Evolutionary conservation across 2,113 vertebrate species (phyloP), one percentile per base, ranked within the genome.

Genomic region (human (Homo sapiens)): DNA sequence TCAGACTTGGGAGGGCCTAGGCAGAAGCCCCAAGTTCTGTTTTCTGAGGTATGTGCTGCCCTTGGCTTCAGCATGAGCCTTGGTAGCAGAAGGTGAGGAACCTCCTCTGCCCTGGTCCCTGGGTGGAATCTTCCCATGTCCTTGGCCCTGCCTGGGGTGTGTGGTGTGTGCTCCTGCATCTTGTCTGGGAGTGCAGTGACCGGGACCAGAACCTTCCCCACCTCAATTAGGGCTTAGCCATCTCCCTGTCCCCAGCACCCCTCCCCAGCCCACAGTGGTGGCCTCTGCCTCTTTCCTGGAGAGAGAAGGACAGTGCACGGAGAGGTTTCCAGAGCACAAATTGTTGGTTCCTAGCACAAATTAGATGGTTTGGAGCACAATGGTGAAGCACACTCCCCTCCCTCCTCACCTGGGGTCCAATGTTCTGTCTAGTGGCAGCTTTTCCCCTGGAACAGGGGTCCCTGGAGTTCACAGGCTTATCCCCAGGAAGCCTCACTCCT

Each of bases 351-450:
- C 35, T 55, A 94, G 98, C 97, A 97, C 96, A 97, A 57, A 64
- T 68, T 8, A 43, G 83, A 82, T 57, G 57, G 25, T 94, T 82
- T 38, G 90, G 87, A 97, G 97, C 96, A 97, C 96, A 97, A 90
- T 7, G 35, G 89, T 75, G 85, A 96, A 96, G 90, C 96, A 96
- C 90, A 97, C 8, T 9, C 50, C 32, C 40, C 8, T 2, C 17
- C 75, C n/a, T 64, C 61, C 61, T 66, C 13, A 12, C 22, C 61
- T 1, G 45, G 79, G 72, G 59, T 76, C 85, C 18, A 17, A 11
- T 50, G 35, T 84, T 91, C 75, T 96, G 30, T 22, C 92, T 93
- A 82, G 92, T 0, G 84, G 95, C 96, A 97, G 97, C 96, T 97
- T 90, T 90, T 96, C 38, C 73, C 96, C 83, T 73, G 35, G 76